Conservation (phyloP, 2,797 vertebrate genomes). For the Botia kubotai region DNA sequence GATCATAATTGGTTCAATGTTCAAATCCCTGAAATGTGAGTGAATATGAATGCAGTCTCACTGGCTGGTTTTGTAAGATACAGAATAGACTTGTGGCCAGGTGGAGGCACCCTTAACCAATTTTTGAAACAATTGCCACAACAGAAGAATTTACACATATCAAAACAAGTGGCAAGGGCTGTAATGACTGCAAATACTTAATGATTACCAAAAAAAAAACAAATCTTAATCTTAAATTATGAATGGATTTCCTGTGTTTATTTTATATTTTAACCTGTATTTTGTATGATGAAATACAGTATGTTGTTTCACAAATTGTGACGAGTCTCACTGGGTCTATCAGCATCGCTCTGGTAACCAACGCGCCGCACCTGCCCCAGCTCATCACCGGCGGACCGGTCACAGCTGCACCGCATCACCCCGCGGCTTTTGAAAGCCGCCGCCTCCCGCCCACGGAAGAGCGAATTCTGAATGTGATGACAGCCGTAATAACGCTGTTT, state of each 20-base stretch:
- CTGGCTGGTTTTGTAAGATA: not conserved
- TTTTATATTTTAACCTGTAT: too few species aligned
- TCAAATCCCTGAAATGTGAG: not conserved
- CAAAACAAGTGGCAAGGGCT: constrained; percentile 1
- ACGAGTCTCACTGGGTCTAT: too few species aligned
- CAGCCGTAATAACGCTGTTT: too few species aligned
- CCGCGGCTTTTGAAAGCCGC: too few species aligned
- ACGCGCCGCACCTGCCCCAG: too few species aligned
- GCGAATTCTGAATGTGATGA: too few species aligned
- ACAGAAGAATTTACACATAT: constrained; percentile 44
- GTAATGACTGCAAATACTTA: not conserved
- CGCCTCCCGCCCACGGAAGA: too few species aligned
- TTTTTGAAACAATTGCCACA: constrained; percentile 67
- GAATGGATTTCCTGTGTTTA: not conserved
- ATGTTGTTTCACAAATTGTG: too few species aligned
- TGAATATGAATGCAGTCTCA: not conserved
- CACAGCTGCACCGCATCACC: too few species aligned
- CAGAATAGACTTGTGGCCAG: constrained; percentile 72
- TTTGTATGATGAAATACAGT: too few species aligned
- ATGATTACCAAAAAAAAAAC: not conserved
- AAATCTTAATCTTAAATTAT: not conserved
- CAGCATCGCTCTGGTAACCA: too few species aligned
- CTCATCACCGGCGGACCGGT: too few species aligned
- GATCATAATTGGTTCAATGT: not conserved
- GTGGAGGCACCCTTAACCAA: constrained; percentile 84